These are phyloP conservation scores for Arge pagana DNA, from an alignment of 2,888 invertebrate species.

Conservation along the genomic window DNA sequence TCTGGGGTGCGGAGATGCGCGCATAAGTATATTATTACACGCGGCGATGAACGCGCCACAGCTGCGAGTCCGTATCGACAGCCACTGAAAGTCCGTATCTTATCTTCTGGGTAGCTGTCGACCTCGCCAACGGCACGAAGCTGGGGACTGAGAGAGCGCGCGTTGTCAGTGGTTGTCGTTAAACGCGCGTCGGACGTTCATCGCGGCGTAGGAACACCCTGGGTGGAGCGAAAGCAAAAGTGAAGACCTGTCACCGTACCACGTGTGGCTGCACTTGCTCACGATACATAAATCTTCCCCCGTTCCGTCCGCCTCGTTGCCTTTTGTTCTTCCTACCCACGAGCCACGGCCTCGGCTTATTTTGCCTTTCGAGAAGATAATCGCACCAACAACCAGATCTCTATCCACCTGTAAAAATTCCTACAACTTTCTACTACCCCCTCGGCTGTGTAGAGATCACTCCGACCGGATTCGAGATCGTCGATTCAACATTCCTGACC, in stretches of 20 bases:
- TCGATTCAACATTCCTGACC: too few species aligned
- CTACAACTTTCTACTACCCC: too few species aligned
- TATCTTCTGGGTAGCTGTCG: background rate
- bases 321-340: slow-evolving; percentile 57
- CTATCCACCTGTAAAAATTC: too few species aligned
- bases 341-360: too few species aligned
- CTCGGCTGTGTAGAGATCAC: too few species aligned
- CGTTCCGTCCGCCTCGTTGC: slow-evolving; percentile 46
- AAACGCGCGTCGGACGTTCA: slow-evolving; percentile 27
- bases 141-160: background rate
- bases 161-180: slow-evolving; percentile 13
- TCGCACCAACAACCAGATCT: too few species aligned
- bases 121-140: slow-evolving; percentile 8
- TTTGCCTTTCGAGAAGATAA: too few species aligned
- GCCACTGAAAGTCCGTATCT: slow-evolving; percentile 1
- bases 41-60: background rate
- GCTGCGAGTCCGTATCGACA: background rate
- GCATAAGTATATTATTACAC: background rate
- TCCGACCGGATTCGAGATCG: too few species aligned
- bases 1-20: too few species aligned
- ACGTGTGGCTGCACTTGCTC: slow-evolving; percentile 7
- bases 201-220: too few species aligned
- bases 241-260: slow-evolving; percentile 9
- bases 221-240: slow-evolving; percentile 21
- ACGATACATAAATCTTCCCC: slow-evolving; percentile 39